These are phyloP conservation scores for Habropoda laboriosa DNA, from an alignment of 1,140 invertebrate species.

Conservation along the genomic window DNA sequence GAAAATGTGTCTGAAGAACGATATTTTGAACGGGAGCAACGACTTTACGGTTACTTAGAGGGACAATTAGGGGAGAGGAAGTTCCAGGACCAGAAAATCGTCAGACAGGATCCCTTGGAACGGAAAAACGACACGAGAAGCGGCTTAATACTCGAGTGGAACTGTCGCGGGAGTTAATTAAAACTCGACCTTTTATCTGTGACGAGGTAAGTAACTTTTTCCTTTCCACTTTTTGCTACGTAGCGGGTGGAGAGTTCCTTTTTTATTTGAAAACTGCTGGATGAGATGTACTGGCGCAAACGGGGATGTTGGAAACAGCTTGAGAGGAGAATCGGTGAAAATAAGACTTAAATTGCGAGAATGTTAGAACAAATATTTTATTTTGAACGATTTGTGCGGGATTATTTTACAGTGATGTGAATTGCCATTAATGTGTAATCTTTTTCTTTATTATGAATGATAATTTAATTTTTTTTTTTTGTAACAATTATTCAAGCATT, in stretches of 20 bases:
- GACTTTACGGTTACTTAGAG: neutral
- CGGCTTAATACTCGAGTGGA: neutral
- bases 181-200: slow-evolving; percentile 12
- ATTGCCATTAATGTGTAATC: no score
- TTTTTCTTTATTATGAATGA: no score
- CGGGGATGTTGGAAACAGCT: neutral
- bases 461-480: no score
- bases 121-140: slow-evolving; percentile 1
- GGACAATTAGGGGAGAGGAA: slow-evolving; percentile 12
- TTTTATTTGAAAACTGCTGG: neutral
- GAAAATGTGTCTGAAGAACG: slow-evolving; percentile 28
- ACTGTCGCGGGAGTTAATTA: slow-evolving; percentile 1
- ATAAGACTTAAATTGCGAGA: no score
- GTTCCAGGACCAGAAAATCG: neutral
- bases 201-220: neutral
- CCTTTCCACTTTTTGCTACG: neutral
- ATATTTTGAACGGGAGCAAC: neutral
- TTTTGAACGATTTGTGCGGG: no score
- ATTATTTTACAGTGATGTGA: no score
- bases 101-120: neutral
- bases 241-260: no score
- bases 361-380: no score
- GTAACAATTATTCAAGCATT: no score
- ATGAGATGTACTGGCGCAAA: neutral
- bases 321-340: neutral